Conservation (phyloP, 2,888 invertebrate species). For the Eristalinus sepulchralis region DNA sequence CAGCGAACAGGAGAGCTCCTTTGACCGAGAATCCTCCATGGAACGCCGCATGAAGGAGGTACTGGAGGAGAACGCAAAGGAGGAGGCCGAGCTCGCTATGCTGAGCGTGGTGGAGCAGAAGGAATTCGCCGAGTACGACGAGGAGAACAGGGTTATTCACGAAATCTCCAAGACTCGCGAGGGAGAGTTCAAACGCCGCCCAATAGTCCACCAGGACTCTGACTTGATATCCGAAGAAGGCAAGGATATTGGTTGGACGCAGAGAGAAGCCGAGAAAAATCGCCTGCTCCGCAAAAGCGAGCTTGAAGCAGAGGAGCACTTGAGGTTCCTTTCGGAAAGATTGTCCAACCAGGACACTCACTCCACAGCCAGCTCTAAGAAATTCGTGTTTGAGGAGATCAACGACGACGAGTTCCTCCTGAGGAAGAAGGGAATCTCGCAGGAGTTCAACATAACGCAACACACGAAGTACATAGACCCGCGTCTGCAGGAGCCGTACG, state of each 20-base stretch:
- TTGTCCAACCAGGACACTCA: constrained; percentile 82
- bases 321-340: constrained; percentile 75
- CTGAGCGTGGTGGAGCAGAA: constrained; percentile 82
- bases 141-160: constrained; percentile 83
- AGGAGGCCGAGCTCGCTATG: constrained; percentile 78
- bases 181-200: constrained; percentile 79
- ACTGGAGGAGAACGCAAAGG: constrained; percentile 80
- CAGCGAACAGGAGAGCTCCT: constrained; percentile 79
- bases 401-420: constrained; percentile 94
- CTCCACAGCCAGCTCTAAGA: constrained; percentile 85
- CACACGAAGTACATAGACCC: constrained; percentile 87
- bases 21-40: constrained; percentile 80
- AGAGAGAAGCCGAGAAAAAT: constrained; percentile 80
- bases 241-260: constrained; percentile 80
- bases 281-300: constrained; percentile 78
- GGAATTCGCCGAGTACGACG: constrained; percentile 83
- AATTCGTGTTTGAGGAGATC: constrained; percentile 90
- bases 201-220: constrained; percentile 80
- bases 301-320: constrained; percentile 78
- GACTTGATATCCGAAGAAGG: constrained; percentile 80
- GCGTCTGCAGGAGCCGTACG: constrained; percentile 90
- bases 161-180: constrained; percentile 79
- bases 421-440: constrained; percentile 90
- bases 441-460: constrained; percentile 88
- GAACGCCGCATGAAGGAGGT: constrained; percentile 81